Evolutionary conservation across 2,797 vertebrate genomes (phyloP).

Genomic region (Tiaroga cobitis): DNA sequence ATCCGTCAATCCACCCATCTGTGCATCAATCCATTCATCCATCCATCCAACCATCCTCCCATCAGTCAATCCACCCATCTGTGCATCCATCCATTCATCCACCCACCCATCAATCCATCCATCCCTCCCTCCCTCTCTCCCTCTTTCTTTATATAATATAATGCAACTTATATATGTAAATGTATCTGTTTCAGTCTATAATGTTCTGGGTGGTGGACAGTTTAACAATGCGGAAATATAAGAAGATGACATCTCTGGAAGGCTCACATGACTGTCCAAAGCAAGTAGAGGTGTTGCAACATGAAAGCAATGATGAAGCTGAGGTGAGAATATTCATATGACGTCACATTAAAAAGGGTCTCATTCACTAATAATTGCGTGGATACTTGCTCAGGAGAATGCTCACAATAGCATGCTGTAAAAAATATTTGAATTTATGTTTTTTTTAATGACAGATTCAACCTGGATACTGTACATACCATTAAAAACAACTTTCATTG

Average conservation of each 20-base stretch:
- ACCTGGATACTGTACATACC: not conserved
- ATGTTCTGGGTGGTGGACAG: constrained; percentile 89
- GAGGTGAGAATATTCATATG: constrained; percentile 71
- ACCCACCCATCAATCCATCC: no score
- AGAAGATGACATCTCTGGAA: constrained; percentile 73
- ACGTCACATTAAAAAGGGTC: not conserved
- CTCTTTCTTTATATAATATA: not conserved
- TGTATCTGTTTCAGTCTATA: constrained; percentile 58
- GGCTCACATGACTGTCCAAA: constrained; percentile 61
- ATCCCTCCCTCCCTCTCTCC: not conserved
- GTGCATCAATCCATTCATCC: rapidly evolving
- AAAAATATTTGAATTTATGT: not conserved
- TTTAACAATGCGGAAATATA: constrained; percentile 83
- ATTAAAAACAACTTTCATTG: no score
- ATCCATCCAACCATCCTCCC: rapidly evolving
- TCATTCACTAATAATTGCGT: not conserved
- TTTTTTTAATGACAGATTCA: not conserved
- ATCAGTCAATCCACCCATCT: no score
- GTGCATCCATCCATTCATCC: rapidly evolving
- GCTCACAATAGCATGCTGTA: not conserved
- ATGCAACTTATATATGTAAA: not conserved
- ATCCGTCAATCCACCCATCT: rapidly evolving
- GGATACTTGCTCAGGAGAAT: not conserved
- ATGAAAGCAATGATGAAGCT: constrained; percentile 72
- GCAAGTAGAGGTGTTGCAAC: constrained; percentile 62